Conservation (phyloP, 2,888 invertebrate genomes). For the Mylabris sibirica region DNA sequence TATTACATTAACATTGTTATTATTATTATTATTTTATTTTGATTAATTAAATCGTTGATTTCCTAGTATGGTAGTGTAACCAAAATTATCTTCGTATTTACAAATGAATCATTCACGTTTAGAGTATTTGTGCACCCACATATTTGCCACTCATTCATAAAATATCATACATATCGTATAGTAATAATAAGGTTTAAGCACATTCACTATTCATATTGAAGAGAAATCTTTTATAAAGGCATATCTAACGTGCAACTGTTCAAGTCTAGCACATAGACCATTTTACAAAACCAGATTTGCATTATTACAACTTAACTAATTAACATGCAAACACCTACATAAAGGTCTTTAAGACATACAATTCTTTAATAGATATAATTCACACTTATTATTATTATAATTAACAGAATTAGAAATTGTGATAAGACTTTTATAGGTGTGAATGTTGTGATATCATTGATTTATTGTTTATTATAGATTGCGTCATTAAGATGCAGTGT, state of each 20-base stretch:
- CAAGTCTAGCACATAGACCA: conserved; percentile 24
- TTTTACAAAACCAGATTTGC: conserved; percentile 14
- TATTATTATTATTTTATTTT: background rate
- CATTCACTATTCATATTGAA: conserved; percentile 16
- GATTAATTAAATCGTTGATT: background rate
- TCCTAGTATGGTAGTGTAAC: background rate
- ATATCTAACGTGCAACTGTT: conserved; percentile 23
- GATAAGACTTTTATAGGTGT: background rate
- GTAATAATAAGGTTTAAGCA: conserved; percentile 36
- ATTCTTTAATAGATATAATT: background rate
- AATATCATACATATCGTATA: conserved; percentile 38
- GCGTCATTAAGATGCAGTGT: no score
- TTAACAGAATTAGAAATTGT: background rate
- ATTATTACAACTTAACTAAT: conserved; percentile 13
- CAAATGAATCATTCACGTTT: conserved; percentile 14
- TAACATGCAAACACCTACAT: conserved; percentile 17
- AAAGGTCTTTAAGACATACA: background rate
- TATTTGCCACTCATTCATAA: conserved; percentile 44
- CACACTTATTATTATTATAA: background rate
- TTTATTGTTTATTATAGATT: background rate
- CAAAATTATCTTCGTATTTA: background rate
- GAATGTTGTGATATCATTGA: background rate
- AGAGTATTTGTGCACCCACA: conserved; percentile 41
- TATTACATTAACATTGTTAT: background rate
- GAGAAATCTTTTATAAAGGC: conserved; percentile 15